Conservation (phyloP, 1,140 invertebrate genomes). For the Caenorhabditis briggsae region DNA sequence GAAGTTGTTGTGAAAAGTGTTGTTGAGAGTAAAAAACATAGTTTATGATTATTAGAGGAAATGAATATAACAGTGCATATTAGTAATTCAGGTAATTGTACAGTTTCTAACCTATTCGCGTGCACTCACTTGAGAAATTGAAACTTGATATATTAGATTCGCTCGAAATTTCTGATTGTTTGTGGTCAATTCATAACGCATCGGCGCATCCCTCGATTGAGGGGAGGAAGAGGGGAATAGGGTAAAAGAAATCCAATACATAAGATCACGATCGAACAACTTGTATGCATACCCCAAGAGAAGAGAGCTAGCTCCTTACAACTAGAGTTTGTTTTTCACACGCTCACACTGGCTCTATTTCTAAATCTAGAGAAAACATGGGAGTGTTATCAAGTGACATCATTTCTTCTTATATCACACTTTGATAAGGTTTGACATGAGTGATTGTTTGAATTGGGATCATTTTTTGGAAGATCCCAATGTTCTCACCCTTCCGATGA, state of each 20-base stretch:
- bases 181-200: constrained; percentile 54
- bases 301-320: neutral
- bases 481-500: too few relatives aligned
- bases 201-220: neutral
- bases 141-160: neutral
- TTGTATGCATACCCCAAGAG: neutral
- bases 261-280: constrained; percentile 36
- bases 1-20: neutral
- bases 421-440: too few relatives aligned
- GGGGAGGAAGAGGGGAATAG: neutral
- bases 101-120: neutral
- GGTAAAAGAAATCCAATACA: constrained; percentile 37
- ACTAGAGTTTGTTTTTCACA: neutral
- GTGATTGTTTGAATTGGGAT: too few relatives aligned
- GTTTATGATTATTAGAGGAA: neutral
- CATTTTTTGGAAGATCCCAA: too few relatives aligned
- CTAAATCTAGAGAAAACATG: too few relatives aligned
- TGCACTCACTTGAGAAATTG: constrained; percentile 51
- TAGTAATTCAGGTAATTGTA: neutral
- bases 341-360: neutral
- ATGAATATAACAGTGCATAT: neutral
- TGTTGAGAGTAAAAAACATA: neutral
- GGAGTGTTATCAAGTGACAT: too few relatives aligned
- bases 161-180: constrained; percentile 31
- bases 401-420: too few relatives aligned